Evolutionary conservation across 2,797 vertebrate genomes (phyloP), one percentile per base, ranked within the genome.

Genomic region (Brachymystax lenok): DNA sequence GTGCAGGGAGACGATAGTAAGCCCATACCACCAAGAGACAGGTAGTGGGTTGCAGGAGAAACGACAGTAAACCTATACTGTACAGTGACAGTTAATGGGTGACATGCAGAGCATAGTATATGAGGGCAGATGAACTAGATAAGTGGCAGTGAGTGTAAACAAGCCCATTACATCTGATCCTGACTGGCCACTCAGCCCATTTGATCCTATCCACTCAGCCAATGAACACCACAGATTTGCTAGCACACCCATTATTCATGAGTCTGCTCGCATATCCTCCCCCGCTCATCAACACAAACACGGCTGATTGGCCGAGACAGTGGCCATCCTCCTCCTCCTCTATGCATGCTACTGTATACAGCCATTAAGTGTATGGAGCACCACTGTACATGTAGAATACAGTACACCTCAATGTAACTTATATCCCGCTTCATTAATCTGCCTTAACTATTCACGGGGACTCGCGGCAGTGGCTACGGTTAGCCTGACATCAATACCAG

Each of bases 51-150:
- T 46, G 80, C 79, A 64, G 73, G 76, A 77, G 88, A 85, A 91
- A 91, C 85, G 69, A 66, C 82, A 90, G 89, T 79, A 72, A 75
- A 69, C 1, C 30, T 75, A 56, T 56, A 16, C 54, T 56, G 54
- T 16, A 56, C 19, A n/a, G 78, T 5, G 4, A 71, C 66, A 24
- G 76, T 82, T 86, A 91, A 91, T 83, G 77, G 83, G 77, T 86
- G 89, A 89, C 90, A 90, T 89, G 89, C 89, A 89, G 83, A 88
- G 87, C 82, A 74, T 67, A 75, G 69, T 75, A 87, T 87, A 84
- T 10, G 59, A 63, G 7, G 59, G 59, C 4, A 63, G 59, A 27
- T 13, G 8, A 63, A 24, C 7, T 24, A 24, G 21, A 27, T 63
- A 63, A 63, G 19, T 63, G 21, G 21, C 40, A 46, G 10, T 46